These are phyloP conservation scores for Tanypteryx hageni DNA, from an alignment of 2,888 invertebrate genomes.

Conservation along the genomic window DNA sequence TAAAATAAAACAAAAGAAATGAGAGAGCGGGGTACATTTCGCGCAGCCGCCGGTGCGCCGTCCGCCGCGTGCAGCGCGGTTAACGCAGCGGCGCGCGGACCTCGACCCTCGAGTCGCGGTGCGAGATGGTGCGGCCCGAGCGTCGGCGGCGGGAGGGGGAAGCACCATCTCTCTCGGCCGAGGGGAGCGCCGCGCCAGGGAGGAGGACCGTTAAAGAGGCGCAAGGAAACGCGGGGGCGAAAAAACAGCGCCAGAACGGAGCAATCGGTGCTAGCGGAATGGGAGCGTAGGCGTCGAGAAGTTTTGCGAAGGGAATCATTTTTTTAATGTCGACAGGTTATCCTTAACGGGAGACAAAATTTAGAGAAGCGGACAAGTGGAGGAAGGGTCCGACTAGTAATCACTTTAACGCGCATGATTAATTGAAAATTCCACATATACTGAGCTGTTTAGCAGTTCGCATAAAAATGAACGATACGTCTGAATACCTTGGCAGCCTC, in stretches of 20 bases:
- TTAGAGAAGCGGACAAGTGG: not conserved
- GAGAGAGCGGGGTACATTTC: slow-evolving; percentile 1
- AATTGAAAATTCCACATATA: not conserved
- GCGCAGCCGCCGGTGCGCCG: not conserved
- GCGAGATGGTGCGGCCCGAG: not conserved
- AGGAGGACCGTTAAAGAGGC: slow-evolving; percentile 12
- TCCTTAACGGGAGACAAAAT: not conserved
- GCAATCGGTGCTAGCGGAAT: not conserved
- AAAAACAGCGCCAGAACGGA: not conserved
- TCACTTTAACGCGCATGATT: not conserved
- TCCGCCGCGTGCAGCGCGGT: slow-evolving; percentile 12
- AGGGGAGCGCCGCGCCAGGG: not conserved
- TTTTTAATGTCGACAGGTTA: not conserved
- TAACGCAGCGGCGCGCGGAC: not conserved
- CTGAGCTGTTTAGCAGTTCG: not conserved
- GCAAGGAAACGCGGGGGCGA: not conserved
- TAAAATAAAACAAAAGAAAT: slow-evolving; percentile 32
- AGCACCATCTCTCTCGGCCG: not conserved
- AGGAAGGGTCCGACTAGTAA: not conserved
- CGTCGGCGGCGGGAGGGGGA: not conserved
- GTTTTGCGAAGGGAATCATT: too few species aligned
- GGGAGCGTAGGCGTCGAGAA: not conserved
- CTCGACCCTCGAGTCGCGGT: not conserved
- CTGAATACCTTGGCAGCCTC: not conserved
- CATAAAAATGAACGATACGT: not conserved